Evolutionary conservation across 2,888 invertebrate species (phyloP), one percentile per base, ranked within the genome.

Genomic region (Luperina nickerlii): DNA sequence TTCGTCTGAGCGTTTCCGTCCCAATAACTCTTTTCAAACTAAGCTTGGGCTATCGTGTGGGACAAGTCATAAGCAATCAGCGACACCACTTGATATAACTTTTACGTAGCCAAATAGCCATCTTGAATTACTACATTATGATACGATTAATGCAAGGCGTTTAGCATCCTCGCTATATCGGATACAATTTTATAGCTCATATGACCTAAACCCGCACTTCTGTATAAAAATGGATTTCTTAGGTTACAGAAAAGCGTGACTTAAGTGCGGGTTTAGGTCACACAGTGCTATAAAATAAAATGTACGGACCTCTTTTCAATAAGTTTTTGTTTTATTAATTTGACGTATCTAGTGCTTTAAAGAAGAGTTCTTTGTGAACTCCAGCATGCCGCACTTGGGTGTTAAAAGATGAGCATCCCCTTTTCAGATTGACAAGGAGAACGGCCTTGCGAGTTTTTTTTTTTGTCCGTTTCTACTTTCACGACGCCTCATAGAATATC

Each of bases 1-100:
- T 88, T 86, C 83, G 84, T 84, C 89, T 84, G 89, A 87, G 69
- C 87, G 90, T 88, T 92, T 92, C 91, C 91, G 86, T 87, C 82
- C 89, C 90, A 92, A 90, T 90, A 91, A 90, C 90, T 92, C 90
- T 91, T 91, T 92, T 90, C 89, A 90, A 90, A 90, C 89, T 91
- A 88, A 90, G 92, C 92, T 90, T 87, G 83, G 86, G 83, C 78
- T 76, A 70, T 70, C 8, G 74, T 54, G 51, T 83, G 87, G 87
- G 63, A 3, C 48, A 88, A 87, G 51, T 67, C 20, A 87, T 54
- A 13, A 79, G 73, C 70, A 60, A 60, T 27, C 0, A 42, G 38
- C 18, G 62, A 18, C 27, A n/a, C 24, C 27, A n/a, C 24, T 57
- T 57, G n/a, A 60, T 48, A 11, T 1, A 60, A n/a, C n/a, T n/a